Evolutionary conservation across 30 jellyfish, hydroid and myxozoan species (phyloP), one percentile per base, ranked within the genome.

Genomic region (Aurelia aurita complex sp. Pacific): DNA sequence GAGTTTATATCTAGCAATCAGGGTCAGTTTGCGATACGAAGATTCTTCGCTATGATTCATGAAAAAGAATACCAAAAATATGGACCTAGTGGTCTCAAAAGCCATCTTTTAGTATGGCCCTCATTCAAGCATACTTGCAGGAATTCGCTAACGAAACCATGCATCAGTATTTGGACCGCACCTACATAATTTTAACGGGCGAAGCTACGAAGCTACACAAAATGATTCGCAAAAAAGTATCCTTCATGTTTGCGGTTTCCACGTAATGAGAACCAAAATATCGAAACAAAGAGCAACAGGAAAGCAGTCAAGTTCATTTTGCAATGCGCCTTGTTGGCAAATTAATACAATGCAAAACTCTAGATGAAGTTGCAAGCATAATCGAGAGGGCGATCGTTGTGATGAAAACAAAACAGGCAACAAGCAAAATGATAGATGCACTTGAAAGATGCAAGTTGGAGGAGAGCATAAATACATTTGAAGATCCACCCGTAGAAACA

Each of bases 311-410:
- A 59, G 23, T 69, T 2, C 81, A 70, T 70, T 70, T 70, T 40
- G 81, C 81, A 18, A 29, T 40, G 64, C 81, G 66, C 32, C 81
- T 70, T 15, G 42, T 70, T 67, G 81, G 81, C 29, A 70, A 65
- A 50, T 2, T 70, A 60, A 70, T 70, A 7, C 34, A 70, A 11
- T 29, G 81, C 33, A 40, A 34, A 12, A 1, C 61, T 40, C 32
- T 70, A 9, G 23, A 70, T 14, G 81, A 70, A 38, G 61, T 23
- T 29, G 64, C 34, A 1, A 70, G 81, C 32, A 9, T 34, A 40
- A 60, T 70, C 11, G 64, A 40, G 33, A 70, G 33, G n/a, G 81
- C 64, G 17, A 4, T 33, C 29, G 64, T 70, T 23, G 81, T 70
- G 2, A 38, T 70, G 64, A 34, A 40, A 12, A 70, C 62, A 38